Percentiles rank a stretch among this genome's conserved stretches.
Conservation (phyloP, 2,113 vertebrate species). For the Marcusenius ussheri region DNA sequence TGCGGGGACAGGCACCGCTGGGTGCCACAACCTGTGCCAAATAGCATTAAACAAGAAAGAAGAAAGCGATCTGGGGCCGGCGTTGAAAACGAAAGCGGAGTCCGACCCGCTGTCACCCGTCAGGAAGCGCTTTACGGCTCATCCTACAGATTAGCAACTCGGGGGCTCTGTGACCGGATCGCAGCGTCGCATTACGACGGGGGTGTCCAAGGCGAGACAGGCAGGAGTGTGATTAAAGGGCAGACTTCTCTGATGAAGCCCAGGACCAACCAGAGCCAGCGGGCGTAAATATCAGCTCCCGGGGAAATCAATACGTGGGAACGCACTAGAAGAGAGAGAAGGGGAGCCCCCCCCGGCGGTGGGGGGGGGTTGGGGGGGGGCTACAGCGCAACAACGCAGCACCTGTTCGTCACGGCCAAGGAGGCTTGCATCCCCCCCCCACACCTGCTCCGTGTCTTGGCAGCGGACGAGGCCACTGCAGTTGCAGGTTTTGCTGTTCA, state of each 20-base stretch:
- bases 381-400: neutral
- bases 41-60: neutral
- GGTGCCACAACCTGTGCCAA: neutral
- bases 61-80: neutral
- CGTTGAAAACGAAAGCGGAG: neutral
- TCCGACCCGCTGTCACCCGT: neutral
- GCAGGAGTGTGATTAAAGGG: neutral
- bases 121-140: neutral
- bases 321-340: neutral
- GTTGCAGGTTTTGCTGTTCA: neutral
- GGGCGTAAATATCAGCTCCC: constrained; percentile 13
- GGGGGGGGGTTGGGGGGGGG: neutral
- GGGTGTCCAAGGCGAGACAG: neutral
- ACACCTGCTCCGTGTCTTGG: neutral
- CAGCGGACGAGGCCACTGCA: neutral
- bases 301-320: constrained; percentile 21
- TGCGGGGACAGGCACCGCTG: neutral
- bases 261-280: neutral
- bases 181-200: neutral
- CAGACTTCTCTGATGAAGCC: neutral
- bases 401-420: neutral
- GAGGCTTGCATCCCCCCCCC: neutral
- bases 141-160: neutral
- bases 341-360: neutral
- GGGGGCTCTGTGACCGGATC: neutral